Percentiles rank a stretch among this genome's conserved stretches.
These are phyloP conservation scores for Panagrolaimus sp. DNA, from an alignment of 1,140 invertebrate genomes.

Conservation along the genomic window DNA sequence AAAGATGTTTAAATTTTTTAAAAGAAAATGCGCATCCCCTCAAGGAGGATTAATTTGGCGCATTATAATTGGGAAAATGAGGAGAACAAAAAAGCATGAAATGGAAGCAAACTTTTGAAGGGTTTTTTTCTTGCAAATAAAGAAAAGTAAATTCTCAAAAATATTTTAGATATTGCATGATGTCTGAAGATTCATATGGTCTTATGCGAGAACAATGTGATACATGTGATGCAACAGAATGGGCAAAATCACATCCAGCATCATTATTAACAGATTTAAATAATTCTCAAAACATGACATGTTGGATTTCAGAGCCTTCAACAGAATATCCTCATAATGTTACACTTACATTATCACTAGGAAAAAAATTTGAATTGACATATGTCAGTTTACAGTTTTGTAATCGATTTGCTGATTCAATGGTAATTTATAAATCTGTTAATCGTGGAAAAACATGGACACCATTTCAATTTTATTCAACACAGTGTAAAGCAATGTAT, in stretches of 20 bases:
- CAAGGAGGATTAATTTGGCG: conserved; percentile 9
- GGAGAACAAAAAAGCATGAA: neutral
- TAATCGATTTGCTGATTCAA: conserved; percentile 76
- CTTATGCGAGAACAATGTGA: conserved; percentile 69
- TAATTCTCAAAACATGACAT: conserved; percentile 79
- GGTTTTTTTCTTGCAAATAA: neutral
- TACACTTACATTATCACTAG: conserved; percentile 80
- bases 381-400: conserved; percentile 94
- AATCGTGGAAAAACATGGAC: conserved; percentile 82
- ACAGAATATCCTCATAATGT: conserved; percentile 80
- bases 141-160: no score
- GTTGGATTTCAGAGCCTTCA: conserved; percentile 99
- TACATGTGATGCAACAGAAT: conserved; percentile 75
- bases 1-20: no score
- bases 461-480: conserved; percentile 89
- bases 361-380: conserved; percentile 95
- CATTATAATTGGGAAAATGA: conserved; percentile 4
- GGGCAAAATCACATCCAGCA: conserved; percentile 67
- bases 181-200: conserved; percentile 56
- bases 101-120: neutral
- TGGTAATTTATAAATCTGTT: conserved; percentile 87
- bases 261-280: conserved; percentile 83
- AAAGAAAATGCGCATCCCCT: no score
- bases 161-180: conserved; percentile 52
- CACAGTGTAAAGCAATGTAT: conserved; percentile 78